Conservation (phyloP, 2,888 invertebrate species). For the Chalcis sispes region DNA sequence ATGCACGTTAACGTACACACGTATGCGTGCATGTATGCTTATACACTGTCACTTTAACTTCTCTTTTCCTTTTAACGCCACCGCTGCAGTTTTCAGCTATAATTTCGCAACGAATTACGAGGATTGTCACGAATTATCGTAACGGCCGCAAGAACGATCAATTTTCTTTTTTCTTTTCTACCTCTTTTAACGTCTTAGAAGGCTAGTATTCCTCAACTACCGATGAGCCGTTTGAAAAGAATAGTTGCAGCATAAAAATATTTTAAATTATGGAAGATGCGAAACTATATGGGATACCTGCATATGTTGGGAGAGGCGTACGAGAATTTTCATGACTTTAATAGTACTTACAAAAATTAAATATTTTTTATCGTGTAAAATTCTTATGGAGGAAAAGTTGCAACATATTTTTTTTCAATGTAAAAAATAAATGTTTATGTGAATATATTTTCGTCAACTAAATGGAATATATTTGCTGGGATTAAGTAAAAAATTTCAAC, state of each 20-base stretch:
- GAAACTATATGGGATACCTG: background rate
- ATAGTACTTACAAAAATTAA: too few relatives aligned
- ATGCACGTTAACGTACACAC: too few relatives aligned
- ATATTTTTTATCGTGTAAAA: too few relatives aligned
- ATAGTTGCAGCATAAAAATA: background rate
- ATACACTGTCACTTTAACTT: too few relatives aligned
- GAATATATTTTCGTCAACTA: too few relatives aligned
- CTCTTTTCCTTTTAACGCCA: too few relatives aligned
- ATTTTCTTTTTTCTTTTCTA: conserved; percentile 17
- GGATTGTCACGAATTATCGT: conserved; percentile 40
- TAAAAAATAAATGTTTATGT: too few relatives aligned
- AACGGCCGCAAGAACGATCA: conserved; percentile 27
- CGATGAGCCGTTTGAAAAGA: background rate
- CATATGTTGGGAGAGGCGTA: background rate
- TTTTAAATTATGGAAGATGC: conserved; percentile 11
- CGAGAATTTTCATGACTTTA: conserved; percentile 26
- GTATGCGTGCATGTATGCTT: too few relatives aligned
- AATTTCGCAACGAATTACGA: conserved; percentile 42
- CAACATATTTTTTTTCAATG: too few relatives aligned
- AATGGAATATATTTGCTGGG: too few relatives aligned
- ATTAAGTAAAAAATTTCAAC: too few relatives aligned
- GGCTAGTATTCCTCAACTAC: background rate
- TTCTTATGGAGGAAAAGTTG: background rate
- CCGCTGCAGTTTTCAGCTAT: background rate
- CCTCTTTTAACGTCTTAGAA: too few relatives aligned